Evolutionary conservation across 2,113 vertebrate species (phyloP).

Genomic region (Callipepla californica): DNA sequence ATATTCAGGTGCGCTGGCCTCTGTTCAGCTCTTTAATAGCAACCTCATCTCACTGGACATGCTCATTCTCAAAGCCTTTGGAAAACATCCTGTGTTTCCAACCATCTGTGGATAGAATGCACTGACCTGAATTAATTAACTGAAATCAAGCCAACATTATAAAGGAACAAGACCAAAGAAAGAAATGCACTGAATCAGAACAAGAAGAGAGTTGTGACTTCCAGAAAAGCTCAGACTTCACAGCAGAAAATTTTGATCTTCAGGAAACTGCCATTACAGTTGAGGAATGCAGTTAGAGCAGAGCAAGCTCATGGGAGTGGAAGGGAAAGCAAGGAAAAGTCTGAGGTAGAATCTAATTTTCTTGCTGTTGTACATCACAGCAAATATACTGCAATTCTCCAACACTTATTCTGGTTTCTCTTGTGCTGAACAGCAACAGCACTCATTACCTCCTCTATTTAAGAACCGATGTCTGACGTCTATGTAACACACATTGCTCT

Average conservation of each 20-base stretch:
- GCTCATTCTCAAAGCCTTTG: neutral
- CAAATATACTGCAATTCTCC: neutral
- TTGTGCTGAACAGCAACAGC: neutral
- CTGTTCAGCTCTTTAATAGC: neutral
- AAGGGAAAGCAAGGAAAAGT: neutral
- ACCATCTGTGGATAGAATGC: neutral
- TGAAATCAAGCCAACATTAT: conserved; percentile 18
- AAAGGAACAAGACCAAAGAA: neutral
- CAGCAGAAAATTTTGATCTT: neutral
- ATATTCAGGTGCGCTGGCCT: neutral
- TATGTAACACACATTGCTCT: neutral
- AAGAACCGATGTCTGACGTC: neutral
- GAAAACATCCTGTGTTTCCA: conserved; percentile 1
- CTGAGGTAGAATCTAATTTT: neutral
- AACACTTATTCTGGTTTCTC: neutral
- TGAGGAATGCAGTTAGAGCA: neutral
- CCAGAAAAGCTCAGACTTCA: neutral
- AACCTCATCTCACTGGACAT: neutral
- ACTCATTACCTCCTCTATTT: neutral
- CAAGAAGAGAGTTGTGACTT: neutral
- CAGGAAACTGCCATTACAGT: neutral
- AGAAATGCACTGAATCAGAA: neutral
- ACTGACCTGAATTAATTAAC: conserved; percentile 31
- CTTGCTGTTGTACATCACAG: neutral
- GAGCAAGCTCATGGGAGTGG: neutral